These are phyloP conservation scores for Mactromeris polynyma DNA, from an alignment of 2,888 invertebrate genomes.

Conservation along the genomic window DNA sequence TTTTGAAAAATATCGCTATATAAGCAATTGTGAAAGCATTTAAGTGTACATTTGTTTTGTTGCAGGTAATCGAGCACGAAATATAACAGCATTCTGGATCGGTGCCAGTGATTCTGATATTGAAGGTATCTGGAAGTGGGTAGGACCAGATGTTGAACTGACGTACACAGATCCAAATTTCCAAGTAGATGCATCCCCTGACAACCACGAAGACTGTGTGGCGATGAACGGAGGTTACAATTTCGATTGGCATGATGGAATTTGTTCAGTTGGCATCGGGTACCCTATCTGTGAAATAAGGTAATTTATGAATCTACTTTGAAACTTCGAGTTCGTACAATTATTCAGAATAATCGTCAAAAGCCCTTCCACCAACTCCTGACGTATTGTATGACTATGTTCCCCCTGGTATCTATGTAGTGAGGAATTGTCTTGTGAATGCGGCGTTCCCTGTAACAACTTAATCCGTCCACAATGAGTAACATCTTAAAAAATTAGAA, in stretches of 20 bases:
- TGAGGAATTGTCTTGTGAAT: no score
- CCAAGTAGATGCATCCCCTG: neutral
- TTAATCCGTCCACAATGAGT: no score
- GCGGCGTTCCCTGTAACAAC: no score
- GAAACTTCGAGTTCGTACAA: no score
- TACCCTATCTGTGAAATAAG: slow-evolving; percentile 15
- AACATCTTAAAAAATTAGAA: no score
- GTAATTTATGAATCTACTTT: no score
- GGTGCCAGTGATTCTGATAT: slow-evolving; percentile 18
- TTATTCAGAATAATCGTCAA: no score
- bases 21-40: neutral
- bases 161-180: neutral
- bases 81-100: slow-evolving; percentile 22
- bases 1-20: no score
- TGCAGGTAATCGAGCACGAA: neutral
- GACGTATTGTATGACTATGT: no score
- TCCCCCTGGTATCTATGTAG: no score
- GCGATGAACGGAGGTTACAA: slow-evolving; percentile 15
- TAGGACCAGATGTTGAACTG: neutral
- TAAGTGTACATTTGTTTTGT: no score
- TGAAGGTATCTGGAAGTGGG: slow-evolving; percentile 28
- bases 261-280: neutral
- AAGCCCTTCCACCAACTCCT: no score
- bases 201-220: neutral
- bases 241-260: slow-evolving; percentile 19